These are phyloP conservation scores for Nephrocerus scutellatus DNA, from an alignment of 2,888 invertebrate species.

Conservation along the genomic window DNA sequence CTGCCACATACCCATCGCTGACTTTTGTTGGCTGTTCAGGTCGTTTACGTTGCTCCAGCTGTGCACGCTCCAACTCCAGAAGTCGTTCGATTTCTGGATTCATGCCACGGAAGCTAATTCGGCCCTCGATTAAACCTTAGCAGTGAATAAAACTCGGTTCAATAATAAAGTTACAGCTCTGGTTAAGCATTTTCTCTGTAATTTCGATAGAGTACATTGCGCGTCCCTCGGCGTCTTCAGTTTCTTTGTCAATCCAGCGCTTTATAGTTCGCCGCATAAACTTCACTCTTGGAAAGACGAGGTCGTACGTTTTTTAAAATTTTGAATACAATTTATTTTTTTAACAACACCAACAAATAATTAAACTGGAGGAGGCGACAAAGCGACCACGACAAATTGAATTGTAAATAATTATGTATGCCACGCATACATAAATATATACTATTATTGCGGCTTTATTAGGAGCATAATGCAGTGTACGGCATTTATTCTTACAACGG, in stretches of 20 bases:
- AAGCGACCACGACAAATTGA: no score
- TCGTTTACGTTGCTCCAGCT: constrained; percentile 31
- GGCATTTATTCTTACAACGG: no score
- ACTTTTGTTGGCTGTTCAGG: constrained; percentile 53
- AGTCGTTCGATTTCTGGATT: constrained; percentile 85
- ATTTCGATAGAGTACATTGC: constrained; percentile 66
- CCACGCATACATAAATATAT: no score
- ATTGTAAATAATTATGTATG: no score
- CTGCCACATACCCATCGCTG: constrained; percentile 52
- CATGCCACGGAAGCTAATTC: constrained; percentile 86
- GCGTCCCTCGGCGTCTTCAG: constrained; percentile 56
- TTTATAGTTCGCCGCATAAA: constrained; percentile 69
- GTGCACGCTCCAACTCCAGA: constrained; percentile 55
- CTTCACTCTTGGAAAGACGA: constrained; percentile 73
- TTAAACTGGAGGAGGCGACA: no score
- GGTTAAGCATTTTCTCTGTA: constrained; percentile 62
- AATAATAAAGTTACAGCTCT: constrained; percentile 57
- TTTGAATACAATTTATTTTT: no score
- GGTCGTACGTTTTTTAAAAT: constrained; percentile 33
- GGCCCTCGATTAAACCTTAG: constrained; percentile 72
- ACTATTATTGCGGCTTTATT: no score
- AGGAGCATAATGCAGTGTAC: no score
- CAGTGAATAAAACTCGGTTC: constrained; percentile 72
- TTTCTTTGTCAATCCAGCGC: constrained; percentile 61
- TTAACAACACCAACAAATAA: no score